Base-by-base conservation (phyloP, 2,113 vertebrate species). In the Epinephelus lanceolatus region DNA sequence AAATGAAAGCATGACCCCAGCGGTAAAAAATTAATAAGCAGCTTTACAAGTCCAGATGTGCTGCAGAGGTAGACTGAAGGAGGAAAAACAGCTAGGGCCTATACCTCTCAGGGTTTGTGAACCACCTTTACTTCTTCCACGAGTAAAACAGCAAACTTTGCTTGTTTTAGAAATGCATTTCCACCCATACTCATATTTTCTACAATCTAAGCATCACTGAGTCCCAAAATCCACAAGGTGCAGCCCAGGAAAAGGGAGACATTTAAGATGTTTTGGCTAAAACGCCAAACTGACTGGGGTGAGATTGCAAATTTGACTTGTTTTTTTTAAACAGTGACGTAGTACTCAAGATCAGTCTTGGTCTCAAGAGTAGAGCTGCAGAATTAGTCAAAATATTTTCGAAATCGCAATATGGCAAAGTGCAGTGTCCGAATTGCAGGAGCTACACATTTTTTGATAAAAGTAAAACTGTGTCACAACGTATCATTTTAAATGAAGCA, bases 1-100 rank as follows among this genome's bases (percentile, higher is more conserved):
- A 40, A 76, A 53, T 55, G 14, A 80, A 69, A 73, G 56, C 17
- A 13, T 56, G 27, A 79, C 40, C 40, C 30, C 25, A 69, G 30
- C n/a, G 71, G 72, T 6, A 17, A 65, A 72, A 69, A 74, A 15
- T 1, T 19, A 62, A 33, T 57, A 25, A 49, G 37, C 15, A 69
- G 27, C 21, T 25, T 74, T 71, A 12, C 33, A 47, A 68, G 47
- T 69, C 71, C 79, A 88, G 60, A 79, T 73, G 60, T 83, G 68
- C 61, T 42, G n/a, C 2, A 37, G 69, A 65, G 40, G 7, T 59
- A 23, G 25, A 37, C 33, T 47, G 15, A 61, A 67, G 27, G 51
- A 60, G 27, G 8, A 53, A 25, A 62, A 37, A 66, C 15, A 33
- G 6, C 11, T 0, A 33, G 40, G 25, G 25, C 57, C 4, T 30